phyloP scores from a whole-genome alignment of 2,888 invertebrate species.

The Colostygia pectinataria region DNA sequence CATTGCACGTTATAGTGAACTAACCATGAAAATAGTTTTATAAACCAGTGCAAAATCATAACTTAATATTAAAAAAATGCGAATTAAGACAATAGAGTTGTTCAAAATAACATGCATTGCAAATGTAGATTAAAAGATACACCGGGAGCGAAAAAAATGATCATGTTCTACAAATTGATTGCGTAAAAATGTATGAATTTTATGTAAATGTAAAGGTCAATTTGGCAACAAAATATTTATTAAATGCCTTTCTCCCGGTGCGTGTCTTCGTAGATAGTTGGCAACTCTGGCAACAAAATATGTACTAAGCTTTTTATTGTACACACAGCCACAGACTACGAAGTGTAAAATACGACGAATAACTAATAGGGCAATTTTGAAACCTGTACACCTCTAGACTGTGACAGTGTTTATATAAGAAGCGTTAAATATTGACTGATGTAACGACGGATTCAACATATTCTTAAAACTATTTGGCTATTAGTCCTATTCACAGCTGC shows the following conservation, averaged over 20 bases:
- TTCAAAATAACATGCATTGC: conserved; percentile 40
- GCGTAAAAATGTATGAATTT: too few relatives aligned
- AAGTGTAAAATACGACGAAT: background rate
- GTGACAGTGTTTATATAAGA: conserved; percentile 12
- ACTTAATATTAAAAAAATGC: conserved; percentile 16
- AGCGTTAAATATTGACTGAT: conserved; percentile 6
- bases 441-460: conserved; percentile 20
- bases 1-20: conserved; percentile 36
- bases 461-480: conserved; percentile 57
- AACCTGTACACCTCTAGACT: background rate
- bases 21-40: conserved; percentile 19
- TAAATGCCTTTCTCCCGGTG: too few relatives aligned
- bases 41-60: conserved; percentile 18
- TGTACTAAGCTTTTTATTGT: conserved; percentile 31
- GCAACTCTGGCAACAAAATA: conserved; percentile 51
- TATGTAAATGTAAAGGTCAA: too few relatives aligned
- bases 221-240: too few relatives aligned
- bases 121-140: conserved; percentile 36
- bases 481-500: conserved; percentile 76
- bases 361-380: background rate
- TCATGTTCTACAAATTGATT: too few relatives aligned
- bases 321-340: conserved; percentile 16
- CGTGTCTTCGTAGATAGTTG: too few relatives aligned
- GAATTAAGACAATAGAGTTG: conserved; percentile 7
- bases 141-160: background rate